Evolutionary conservation across 2,797 vertebrate genomes (phyloP), one percentile per base, ranked within the genome.

Genomic region (Phoeniculus purpureus): DNA sequence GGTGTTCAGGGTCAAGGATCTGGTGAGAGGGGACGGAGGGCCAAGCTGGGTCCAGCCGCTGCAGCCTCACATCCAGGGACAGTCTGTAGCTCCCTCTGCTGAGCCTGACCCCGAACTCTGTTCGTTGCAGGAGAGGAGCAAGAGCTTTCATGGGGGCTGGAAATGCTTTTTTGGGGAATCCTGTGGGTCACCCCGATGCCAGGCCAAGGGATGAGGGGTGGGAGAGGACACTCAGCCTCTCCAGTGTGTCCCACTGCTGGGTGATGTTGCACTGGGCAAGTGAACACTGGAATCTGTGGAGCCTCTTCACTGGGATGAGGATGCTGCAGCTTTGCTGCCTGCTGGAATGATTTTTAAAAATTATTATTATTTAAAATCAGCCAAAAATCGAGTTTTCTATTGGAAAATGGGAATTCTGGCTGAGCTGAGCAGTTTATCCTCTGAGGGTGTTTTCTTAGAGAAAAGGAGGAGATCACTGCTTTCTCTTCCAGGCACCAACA

Each of bases 61-160:
- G 17, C 55, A 15, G 68, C 40, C 3, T 12, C 74, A 54, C 6
- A 65, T n/a, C 54, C 4, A 1, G 61, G 72, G 50, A 64, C 85
- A 88, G 94, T 94, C 95, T 96, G 93, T 90, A 86, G 90, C 92
- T 95, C 92, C 95, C 95, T 89, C 95, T 96, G 92, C 92, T 29
- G 94, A 86, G 90, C 88, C 90, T 2, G 5, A 68, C 52, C 81
- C 77, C 2, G 29, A 66, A 72, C 81, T 87, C 89, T 15, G 62
- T 77, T 45, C 4, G 0, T 18, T 0, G 3, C 16, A 1, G 17
- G 13, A 71, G 48, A 80, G 56, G 7, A 71, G 9, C 15, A 1
- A n/a, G 12, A n/a, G 22, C n/a, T 25, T 10, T 29, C 47, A 1
- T 0, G 6, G 37, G 4, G 32, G 18, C 29, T 81, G 58, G 40